Evolutionary conservation across 2,797 vertebrate species (phyloP).

Genomic region (Scolopax rusticola): DNA sequence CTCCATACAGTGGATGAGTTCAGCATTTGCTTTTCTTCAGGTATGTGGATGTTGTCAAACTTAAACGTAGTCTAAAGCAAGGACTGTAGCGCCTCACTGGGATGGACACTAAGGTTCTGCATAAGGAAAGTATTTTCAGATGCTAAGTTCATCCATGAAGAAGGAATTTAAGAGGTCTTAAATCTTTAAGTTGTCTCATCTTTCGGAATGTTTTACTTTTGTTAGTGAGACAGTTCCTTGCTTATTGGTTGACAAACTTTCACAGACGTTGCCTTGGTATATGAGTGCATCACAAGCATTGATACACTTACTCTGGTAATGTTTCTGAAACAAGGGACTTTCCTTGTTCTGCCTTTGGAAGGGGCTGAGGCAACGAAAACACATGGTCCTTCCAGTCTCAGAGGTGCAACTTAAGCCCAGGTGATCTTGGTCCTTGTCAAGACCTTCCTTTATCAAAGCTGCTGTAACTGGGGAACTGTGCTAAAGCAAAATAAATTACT

Average conservation of each 20-base stretch:
- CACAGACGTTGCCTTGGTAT: background rate
- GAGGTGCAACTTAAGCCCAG: background rate
- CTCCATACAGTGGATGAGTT: background rate
- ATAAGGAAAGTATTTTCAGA: background rate
- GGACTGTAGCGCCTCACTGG: background rate
- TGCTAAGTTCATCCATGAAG: background rate
- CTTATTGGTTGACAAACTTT: background rate
- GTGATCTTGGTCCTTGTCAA: background rate
- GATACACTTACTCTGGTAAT: background rate
- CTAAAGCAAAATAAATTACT: background rate
- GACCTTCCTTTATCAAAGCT: background rate
- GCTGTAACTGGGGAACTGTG: background rate
- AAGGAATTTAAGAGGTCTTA: background rate
- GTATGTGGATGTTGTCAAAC: background rate
- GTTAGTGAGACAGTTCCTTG: background rate
- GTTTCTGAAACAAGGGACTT: background rate
- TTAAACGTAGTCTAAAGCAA: background rate
- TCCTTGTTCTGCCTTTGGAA: background rate
- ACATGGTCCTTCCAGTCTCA: background rate
- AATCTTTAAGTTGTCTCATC: background rate
- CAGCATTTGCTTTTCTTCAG: background rate
- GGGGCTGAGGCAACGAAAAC: background rate
- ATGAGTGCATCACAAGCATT: background rate
- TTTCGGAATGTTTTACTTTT: background rate
- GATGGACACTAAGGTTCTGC: background rate